Evolutionary conservation across 2,888 invertebrate genomes (phyloP), one percentile per base, ranked within the genome.

Genomic region (Lagria hirta): DNA sequence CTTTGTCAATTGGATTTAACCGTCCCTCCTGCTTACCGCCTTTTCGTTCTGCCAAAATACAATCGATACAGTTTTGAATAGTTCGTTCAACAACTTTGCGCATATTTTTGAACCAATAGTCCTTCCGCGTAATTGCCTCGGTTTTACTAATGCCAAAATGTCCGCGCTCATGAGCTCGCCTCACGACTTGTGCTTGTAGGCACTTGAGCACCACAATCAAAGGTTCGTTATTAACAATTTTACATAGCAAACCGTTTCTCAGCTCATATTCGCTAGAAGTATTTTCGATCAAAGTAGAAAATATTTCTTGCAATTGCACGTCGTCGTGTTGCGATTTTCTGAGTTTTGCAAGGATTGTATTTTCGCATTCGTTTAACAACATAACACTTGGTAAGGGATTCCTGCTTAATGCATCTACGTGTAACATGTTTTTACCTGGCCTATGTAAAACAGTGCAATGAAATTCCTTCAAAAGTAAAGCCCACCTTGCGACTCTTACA

Each of bases 171-270:
- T 71, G 69, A 0, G 52, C 52, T n/a, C 43, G 57, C 20, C 49
- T 51, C 2, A 71, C 68, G 1, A 71, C 56, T 38, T 69, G 61
- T 4, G 34, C 43, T 42, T 65, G 57, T 63, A 73, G 62, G 4
- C 12, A 11, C 12, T 51, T 58, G 0, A 70, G 70, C 13, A 70
- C 56, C 0, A 53, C 57, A 21, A 57, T 8, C 14, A 58, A 27
- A 27, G 52, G 47, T 41, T 17, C 17, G 18, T 47, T 50, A 15
- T 51, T 29, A 16, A 36, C 42, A 36, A 43, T 48, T 26, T 58
- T 60, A 42, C 55, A 62, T 2, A 64, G 14, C 23, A 65, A 21
- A 20, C 48, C 54, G 36, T 51, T 41, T 43, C 44, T 45, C 12
- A 52, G 18, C 7, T 44, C 21, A 40, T 51, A 52, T 16, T 57